These are phyloP conservation scores for Rhyacophila brunnea DNA, from an alignment of 1,140 invertebrate genomes.

Conservation along the genomic window DNA sequence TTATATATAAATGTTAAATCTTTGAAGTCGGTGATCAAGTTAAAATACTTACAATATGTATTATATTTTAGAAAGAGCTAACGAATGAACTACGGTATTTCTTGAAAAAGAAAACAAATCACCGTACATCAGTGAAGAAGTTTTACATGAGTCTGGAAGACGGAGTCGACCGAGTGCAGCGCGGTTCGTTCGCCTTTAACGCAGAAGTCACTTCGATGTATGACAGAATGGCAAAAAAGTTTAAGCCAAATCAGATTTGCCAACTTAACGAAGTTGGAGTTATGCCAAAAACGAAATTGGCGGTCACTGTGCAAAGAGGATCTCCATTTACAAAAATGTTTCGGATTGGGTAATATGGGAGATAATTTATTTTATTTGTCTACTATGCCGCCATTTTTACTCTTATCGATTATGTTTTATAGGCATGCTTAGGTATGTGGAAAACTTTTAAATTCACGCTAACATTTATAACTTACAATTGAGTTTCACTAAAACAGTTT, in stretches of 20 bases:
- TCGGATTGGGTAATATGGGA: conserved; percentile 10
- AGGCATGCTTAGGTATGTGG: too few species aligned
- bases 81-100: background rate
- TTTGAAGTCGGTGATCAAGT: too few species aligned
- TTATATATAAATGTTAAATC: too few species aligned
- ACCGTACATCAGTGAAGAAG: background rate
- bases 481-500: too few species aligned
- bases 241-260: conserved; percentile 12
- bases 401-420: too few species aligned
- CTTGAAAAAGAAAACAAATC: background rate
- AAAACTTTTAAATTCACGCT: too few species aligned
- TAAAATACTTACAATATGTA: too few species aligned
- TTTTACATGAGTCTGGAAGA: background rate
- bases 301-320: background rate
- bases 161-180: conserved; percentile 1
- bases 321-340: conserved; percentile 17
- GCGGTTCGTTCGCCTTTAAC: background rate
- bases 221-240: conserved; percentile 6
- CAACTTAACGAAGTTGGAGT: conserved; percentile 10
- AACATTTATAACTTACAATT: too few species aligned
- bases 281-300: conserved; percentile 3
- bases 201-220: background rate
- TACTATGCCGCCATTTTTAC: too few species aligned
- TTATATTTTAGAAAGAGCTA: background rate
- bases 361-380: too few species aligned